Evolutionary conservation across 2,797 vertebrate genomes (phyloP), one percentile per base, ranked within the genome.

Genomic region (Bradypus variegatus): DNA sequence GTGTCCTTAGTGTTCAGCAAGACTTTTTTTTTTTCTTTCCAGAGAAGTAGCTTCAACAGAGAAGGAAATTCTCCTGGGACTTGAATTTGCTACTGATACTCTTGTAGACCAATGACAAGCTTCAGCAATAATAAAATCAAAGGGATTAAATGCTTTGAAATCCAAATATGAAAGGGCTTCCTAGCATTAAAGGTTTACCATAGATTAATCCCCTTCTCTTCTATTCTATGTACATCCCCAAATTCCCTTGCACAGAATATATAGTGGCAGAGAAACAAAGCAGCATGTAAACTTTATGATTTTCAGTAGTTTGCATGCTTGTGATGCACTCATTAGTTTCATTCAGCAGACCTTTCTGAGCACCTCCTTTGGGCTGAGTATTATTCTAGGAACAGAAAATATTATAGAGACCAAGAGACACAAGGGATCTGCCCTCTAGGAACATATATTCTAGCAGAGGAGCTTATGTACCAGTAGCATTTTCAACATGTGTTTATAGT

Each of bases 1-100:
- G 75, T 97, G 97, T 97, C 97, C 64, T 96, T 95, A 18, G 95
- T 95, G 73, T 91, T 90, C 72, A 96, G 60, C n/a, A 82, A 81
- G 89, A 76, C 78, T 88, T 83, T 82, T 55, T 53, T 91, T 38
- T 65, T 90, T 73, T 60, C 14, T 60, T 87, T 69, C 31, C 15
- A 62, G 23, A 89, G 23, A 67, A 81, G 80, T 81, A 65, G 45
- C 50, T 92, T 89, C 73, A 80, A 38, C 27, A 88, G 75, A 69
- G 18, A 79, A 73, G 70, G 19, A 83, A 89, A 92, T 83, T 80
- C 75, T 45, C 64, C 25, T 33, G 38, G n/a, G 45, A 12, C 64
- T 94, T 93, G 75, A 87, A 94, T 86, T 90, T 85, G 41, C 45
- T 86, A 80, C 21, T 82, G 45, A 72, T 48, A 48, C 1, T 2